Conservation (phyloP, 2,113 vertebrate species). For the Xiphias gladius region DNA sequence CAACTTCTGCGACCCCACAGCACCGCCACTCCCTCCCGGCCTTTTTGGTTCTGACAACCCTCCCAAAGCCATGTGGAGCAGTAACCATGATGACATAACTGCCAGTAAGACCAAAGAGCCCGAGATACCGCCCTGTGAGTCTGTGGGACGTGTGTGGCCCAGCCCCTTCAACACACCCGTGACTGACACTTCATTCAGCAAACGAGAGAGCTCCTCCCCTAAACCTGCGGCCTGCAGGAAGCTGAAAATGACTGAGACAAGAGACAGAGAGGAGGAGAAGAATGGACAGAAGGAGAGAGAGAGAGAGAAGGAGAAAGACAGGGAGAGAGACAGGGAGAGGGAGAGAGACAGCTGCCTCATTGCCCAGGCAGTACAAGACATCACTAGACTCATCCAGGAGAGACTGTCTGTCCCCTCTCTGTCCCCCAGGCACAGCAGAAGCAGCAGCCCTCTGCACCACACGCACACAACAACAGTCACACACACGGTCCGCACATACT, state of each 20-base stretch:
- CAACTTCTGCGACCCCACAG: conserved; percentile 94
- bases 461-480: conserved; percentile 79
- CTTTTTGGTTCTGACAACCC: conserved; percentile 83
- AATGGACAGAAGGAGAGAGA: conserved; percentile 34
- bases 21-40: conserved; percentile 86
- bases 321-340: conserved; percentile 43
- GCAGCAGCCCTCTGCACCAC: conserved; percentile 71
- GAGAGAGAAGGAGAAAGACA: conserved; percentile 63
- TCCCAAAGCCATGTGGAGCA: conserved; percentile 86
- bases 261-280: conserved; percentile 55
- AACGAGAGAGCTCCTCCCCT: conserved; percentile 82
- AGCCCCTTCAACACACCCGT: conserved; percentile 85
- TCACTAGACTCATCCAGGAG: conserved; percentile 87
- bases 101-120: conserved; percentile 90
- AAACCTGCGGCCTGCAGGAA: conserved; percentile 90
- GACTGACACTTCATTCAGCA: conserved; percentile 76
- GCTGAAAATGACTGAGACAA: conserved; percentile 83
- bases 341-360: conserved; percentile 81
- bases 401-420: conserved; percentile 83
- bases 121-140: conserved; percentile 76
- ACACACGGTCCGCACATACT: conserved; percentile 80
- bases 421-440: conserved; percentile 75
- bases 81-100: conserved; percentile 82
- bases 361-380: conserved; percentile 85
- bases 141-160: conserved; percentile 78